Percentiles rank a stretch among this genome's conserved stretches.
Conservation (phyloP, 2,113 vertebrate genomes). For the Actenoides hombroni region DNA sequence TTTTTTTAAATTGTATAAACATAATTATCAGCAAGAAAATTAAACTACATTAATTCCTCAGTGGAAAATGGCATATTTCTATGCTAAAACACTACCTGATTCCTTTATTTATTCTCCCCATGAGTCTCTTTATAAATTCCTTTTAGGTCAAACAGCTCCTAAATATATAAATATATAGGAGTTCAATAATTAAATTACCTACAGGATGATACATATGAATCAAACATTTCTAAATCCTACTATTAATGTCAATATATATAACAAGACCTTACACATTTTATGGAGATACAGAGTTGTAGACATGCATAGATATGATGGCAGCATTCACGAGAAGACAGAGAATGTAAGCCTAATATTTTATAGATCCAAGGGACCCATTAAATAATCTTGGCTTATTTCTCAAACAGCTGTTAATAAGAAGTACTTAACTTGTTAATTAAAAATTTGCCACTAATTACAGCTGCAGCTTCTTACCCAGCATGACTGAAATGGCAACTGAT, state of each 20-base stretch:
- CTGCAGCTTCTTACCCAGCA: slow-evolving; percentile 12
- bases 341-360: not conserved
- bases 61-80: not conserved
- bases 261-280: not conserved
- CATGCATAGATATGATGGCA: not conserved
- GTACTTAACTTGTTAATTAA: slow-evolving; percentile 44
- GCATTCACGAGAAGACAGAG: not conserved
- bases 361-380: slow-evolving; percentile 2
- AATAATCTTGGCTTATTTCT: slow-evolving; percentile 24
- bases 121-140: not conserved
- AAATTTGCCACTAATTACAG: slow-evolving; percentile 22
- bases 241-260: not conserved
- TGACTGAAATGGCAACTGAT: not conserved
- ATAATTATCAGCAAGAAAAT: not conserved
- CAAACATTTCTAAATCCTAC: not conserved
- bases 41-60: not conserved
- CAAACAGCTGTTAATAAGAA: slow-evolving; percentile 32
- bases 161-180: not conserved
- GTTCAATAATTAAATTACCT: not conserved
- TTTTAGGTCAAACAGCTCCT: not conserved
- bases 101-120: not conserved
- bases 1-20: not conserved
- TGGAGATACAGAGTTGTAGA: not conserved
- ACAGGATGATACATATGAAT: not conserved
- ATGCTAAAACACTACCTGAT: not conserved